Evolutionary conservation across 2,888 invertebrate genomes (phyloP), one percentile per base, ranked within the genome.

Genomic region (Drosophila hamatofila): DNA sequence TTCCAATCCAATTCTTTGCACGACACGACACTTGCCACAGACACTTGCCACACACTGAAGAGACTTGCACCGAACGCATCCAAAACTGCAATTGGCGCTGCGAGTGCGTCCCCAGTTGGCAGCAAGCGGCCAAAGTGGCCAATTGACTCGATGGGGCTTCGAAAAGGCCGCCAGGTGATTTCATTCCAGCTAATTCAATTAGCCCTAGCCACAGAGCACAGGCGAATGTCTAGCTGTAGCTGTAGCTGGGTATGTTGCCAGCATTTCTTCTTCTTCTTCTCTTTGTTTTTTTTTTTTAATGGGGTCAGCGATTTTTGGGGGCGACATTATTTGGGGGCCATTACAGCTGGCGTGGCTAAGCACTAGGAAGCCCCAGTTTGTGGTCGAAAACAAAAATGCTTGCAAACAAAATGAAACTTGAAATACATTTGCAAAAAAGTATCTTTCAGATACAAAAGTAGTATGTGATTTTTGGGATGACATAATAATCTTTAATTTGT

Each of bases 1-100:
- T 49, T 23, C 16, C 63, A 42, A 62, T 49, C 8, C n/a, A 35
- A 44, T 46, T 35, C 30, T 35, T 27, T 12, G 8, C 16, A 37
- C 48, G 66, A 35, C 57, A 41, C 58, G 33, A 59, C n/a, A 39
- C 63, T 33, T n/a, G 25, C 39, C 25, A 54, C 54, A 25, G 37
- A 39, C 54, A 23, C 39, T 25, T 37, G 59, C 54, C 42, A 25
- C 57, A 55, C 42, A 14, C 62, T 35, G 30, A 14, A 16, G 35
- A 69, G 89, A 84, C 84, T 83, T 84, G 89, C 84, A 83, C 84
- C 88, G 81, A 87, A 89, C 89, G 84, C 89, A 87, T 79, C 79
- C 84, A 78, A 70, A 84, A 84, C 70, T 81, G 88, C 89, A 87
- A 84, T 84, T 76, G 89, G 55, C 83, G 64, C 42, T 68, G 35